Evolutionary conservation across 2,113 vertebrate genomes (phyloP), one percentile per base, ranked within the genome.

Genomic region (Choloepus hoffmanni): DNA sequence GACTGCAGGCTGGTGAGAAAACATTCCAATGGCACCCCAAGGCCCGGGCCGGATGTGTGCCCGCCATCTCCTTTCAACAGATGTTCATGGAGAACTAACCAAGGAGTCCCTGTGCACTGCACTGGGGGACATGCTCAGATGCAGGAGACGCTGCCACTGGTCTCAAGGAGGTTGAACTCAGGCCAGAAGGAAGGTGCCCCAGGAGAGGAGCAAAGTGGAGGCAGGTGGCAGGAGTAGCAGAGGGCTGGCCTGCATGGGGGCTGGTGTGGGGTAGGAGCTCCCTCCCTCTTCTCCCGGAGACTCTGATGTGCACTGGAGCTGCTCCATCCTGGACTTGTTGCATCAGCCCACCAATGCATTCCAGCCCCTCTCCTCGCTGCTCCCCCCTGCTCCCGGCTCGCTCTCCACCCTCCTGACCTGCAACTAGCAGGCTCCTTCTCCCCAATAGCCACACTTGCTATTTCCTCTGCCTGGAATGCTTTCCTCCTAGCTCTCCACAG

Each of bases 121-220:
- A 0, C 18, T 26, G 10, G 4, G 16, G 48, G 14, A 26, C 1
- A 36, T 24, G 45, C 55, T 8, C 2, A 1, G n/a, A n/a, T 5
- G 1, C 48, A 53, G 21, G 28, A 21, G 63, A 8, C 4, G 40
- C 50, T 21, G 28, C 28, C 28, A 2, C 43, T 5, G 33, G 33
- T 21, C 33, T 72, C 48, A 8, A 1, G 43, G 26, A 70, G 53
- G 21, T 55, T 21, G 53, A 9, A 30, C 15, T 0, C 5, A 12
- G 50, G 60, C 36, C 68, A 45, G 68, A 62, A 19, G 78, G 43
- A 68, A 21, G 45, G 45, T 18, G 24, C 50, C 70, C 30, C 26
- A 26, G 8, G 40, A 36, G 18, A 28, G 24, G 55, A 13, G 24
- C 33, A 36, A 2, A 19, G 50, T 5, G 15, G 30, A 43, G 14